Evolutionary conservation across 2,113 vertebrate genomes (phyloP), one percentile per base, ranked within the genome.

Genomic region (Columba janthina): DNA sequence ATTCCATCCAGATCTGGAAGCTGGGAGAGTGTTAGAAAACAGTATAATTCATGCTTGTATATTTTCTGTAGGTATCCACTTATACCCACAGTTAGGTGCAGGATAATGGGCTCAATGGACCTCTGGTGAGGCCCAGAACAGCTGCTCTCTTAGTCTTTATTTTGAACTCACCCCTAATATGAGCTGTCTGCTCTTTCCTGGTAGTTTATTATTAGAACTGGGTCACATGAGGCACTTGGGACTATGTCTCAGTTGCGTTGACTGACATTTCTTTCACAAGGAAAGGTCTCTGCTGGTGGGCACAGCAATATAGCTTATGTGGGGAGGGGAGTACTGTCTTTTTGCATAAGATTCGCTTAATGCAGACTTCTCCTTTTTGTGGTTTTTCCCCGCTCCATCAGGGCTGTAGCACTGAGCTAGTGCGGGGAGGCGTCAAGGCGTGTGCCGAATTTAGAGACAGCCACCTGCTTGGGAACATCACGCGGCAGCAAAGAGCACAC

Each of bases 381-480:
- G 81, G 73, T 65, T 58, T 36, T 38, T 95, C 85, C 62, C 83
- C 3, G 0, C 34, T 74, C 57, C 82, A 29, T 8, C 25, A 40
- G 40, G 74, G 78, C 67, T 4, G 7, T 5, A 26, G 53, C 0
- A 0, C 92, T 53, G 90, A 97, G 88, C 92, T 78, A 87, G 67
- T 70, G 22, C 1, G 5, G 70, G 60, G 53, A 75, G 28, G 70
- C 4, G 11, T 34, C 81, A 3, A 87, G 71, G 54, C 32, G 0
- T 0, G 0, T 44, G 76, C 84, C 1, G 5, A 72, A 77, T 93
- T 94, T 93, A 87, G 88, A 89, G 78, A 48, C 48, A n/a, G 85
- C 57, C 97, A 97, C 93, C 95, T 97, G 97, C 76, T 88, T 62
- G 75, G 56, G 81, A 73, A 44, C 78, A 31, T 97, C 96, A 96